Percentiles rank a stretch among this genome's conserved stretches.
These are phyloP conservation scores for Argyra leucocephala DNA, from an alignment of 2,888 invertebrate genomes.

Conservation along the genomic window DNA sequence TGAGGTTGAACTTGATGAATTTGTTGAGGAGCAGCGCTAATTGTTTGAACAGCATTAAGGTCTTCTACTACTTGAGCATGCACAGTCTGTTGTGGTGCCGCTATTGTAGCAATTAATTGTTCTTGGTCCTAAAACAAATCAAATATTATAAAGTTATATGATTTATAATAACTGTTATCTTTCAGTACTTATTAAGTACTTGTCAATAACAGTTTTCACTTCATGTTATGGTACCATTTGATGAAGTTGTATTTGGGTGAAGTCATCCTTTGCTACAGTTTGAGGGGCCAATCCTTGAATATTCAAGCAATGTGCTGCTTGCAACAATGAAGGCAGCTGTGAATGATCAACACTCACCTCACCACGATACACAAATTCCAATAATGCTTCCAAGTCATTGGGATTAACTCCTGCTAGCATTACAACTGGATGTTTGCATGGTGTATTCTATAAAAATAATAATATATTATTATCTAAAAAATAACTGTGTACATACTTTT, in stretches of 20 bases:
- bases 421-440: conserved; percentile 56
- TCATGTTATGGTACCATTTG: conserved; percentile 44
- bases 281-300: conserved; percentile 52
- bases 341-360: conserved; percentile 55
- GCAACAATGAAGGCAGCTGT: conserved; percentile 51
- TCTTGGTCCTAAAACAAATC: conserved; percentile 34
- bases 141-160: background rate
- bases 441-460: conserved; percentile 46
- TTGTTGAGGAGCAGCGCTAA: conserved; percentile 34
- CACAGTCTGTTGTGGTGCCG: conserved; percentile 42
- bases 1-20: conserved; percentile 38
- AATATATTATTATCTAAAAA: background rate
- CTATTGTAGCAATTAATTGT: conserved; percentile 42
- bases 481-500: too few species aligned
- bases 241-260: conserved; percentile 43
- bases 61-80: conserved; percentile 44
- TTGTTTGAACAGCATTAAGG: conserved; percentile 40
- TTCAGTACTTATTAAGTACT: conserved; percentile 19
- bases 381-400: conserved; percentile 51
- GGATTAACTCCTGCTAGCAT: conserved; percentile 55
- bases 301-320: conserved; percentile 54
- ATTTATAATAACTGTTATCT: conserved; percentile 15
- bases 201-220: conserved; percentile 32
- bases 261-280: conserved; percentile 44
- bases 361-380: conserved; percentile 55